A percentile compares a stretch with the other conserved stretches of the same genome.
phyloP scores from a whole-genome alignment of 2,888 invertebrate species.

The Lypha dubia region DNA sequence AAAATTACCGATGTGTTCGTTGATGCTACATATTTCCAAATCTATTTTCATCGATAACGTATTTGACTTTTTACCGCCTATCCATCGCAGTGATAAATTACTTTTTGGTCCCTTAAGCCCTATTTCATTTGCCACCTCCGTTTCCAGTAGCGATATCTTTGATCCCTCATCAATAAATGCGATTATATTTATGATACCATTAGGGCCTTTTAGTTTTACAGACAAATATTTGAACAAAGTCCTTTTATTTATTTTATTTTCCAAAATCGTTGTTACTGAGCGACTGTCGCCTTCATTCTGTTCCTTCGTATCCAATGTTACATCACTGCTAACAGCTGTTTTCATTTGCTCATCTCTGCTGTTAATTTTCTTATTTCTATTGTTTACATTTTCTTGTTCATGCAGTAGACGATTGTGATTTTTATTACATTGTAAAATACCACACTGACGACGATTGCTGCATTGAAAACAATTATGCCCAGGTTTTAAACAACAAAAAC shows the following conservation, averaged over 20 bases:
- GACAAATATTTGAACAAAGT: constrained; percentile 53
- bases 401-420: no score
- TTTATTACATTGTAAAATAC: no score
- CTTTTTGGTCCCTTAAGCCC: constrained; percentile 7
- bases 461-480: no score
- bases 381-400: no score
- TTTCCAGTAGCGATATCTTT: constrained; percentile 53
- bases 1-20: not conserved
- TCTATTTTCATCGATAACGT: constrained; percentile 34
- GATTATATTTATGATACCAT: constrained; percentile 19
- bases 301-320: not conserved
- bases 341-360: not conserved
- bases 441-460: no score
- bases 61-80: no score
- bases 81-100: constrained; percentile 39
- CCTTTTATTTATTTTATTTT: constrained; percentile 1
- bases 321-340: not conserved
- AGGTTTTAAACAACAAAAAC: no score
- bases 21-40: constrained; percentile 20
- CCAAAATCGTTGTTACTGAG: no score
- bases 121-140: constrained; percentile 40
- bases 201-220: constrained; percentile 11
- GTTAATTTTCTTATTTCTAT: no score
- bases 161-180: no score
- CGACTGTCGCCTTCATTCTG: not conserved